Evolutionary conservation across 2,888 invertebrate genomes (phyloP), one percentile per base, ranked within the genome.

Genomic region (Sesia apiformis): DNA sequence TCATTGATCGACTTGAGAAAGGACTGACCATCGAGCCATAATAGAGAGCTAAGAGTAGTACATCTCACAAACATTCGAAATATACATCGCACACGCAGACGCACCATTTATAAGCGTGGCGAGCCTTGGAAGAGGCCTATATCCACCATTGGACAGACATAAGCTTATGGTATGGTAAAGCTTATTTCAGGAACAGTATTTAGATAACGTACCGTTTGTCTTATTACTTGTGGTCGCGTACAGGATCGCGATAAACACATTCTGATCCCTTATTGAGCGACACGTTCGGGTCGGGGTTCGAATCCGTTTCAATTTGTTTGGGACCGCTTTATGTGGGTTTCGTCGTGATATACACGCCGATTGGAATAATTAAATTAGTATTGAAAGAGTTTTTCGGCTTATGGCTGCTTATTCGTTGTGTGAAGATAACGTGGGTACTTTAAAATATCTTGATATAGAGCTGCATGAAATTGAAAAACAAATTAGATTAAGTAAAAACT

Each of bases 181-280:
- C n/a, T 5, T 8, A n/a, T 5, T 5, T 5, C 49, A 49, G 49
- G 8, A 23, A 3, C 7, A 8, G 3, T 49, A 23, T 1, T 23
- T 23, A 23, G 23, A 23, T 23, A 23, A 23, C 3, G 7, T 46
- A 46, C 46, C 5, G 46, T 7, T 8, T 46, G 7, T 46, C 46
- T 46, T 46, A 46, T 46, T 8, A 23, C 23, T 46, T n/a, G 39
- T 39, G 52, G 40, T 40, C 40, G 52, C 52, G 23, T 52, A 40
- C 66, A 61, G 69, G 75, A 72, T 70, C 72, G 71, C 70, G 74
- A 78, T 78, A 76, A 78, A 78, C 71, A 74, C 73, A 73, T 74
- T 52, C 52, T 40, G 40, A 52, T n/a, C 52, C 38, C 39, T 52
- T 52, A 69, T 71, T 66, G 67, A 70, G 67, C 60, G 66, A 64